phyloP scores from a whole-genome alignment of 2,797 vertebrate genomes.

The Sebastiscus tertius region DNA sequence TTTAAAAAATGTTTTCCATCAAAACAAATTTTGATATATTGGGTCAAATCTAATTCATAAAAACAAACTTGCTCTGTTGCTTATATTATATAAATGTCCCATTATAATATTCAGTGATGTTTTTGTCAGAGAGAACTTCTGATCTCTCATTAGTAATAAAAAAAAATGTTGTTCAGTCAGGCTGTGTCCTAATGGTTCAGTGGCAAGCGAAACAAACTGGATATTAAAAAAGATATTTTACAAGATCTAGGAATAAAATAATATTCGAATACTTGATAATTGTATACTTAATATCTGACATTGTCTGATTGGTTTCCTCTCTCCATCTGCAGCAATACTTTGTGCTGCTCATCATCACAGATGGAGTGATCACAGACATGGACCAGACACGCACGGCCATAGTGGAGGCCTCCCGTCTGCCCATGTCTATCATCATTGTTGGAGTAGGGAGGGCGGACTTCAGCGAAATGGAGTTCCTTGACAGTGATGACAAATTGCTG shows the following conservation, averaged over 20 bases:
- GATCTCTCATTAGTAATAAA: not conserved
- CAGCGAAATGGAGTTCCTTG: conserved; percentile 93
- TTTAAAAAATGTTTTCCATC: not conserved
- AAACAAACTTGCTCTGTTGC: not conserved
- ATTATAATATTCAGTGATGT: not conserved
- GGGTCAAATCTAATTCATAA: not conserved
- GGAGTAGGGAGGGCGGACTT: conserved; percentile 95
- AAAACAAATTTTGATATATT: not conserved
- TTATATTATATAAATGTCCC: not conserved
- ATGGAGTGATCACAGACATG: conserved; percentile 97
- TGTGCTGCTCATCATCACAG: conserved; percentile 95
- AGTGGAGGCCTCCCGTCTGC: conserved; percentile 91
- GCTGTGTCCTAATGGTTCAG: not conserved
- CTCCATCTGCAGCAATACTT: conserved; percentile 88
- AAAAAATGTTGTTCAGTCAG: not conserved
- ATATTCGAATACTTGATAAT: not conserved
- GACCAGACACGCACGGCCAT: conserved; percentile 90
- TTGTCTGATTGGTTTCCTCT: not conserved
- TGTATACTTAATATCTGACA: not conserved
- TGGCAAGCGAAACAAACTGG: not conserved
- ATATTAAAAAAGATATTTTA: not conserved
- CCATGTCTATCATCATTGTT: conserved; percentile 97
- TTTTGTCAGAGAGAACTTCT: not conserved
- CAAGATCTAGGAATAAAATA: not conserved
- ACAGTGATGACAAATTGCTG: conserved; percentile 89